Evolutionary conservation across 2,797 vertebrate genomes (phyloP).

Genomic region (Halcyon badia): DNA sequence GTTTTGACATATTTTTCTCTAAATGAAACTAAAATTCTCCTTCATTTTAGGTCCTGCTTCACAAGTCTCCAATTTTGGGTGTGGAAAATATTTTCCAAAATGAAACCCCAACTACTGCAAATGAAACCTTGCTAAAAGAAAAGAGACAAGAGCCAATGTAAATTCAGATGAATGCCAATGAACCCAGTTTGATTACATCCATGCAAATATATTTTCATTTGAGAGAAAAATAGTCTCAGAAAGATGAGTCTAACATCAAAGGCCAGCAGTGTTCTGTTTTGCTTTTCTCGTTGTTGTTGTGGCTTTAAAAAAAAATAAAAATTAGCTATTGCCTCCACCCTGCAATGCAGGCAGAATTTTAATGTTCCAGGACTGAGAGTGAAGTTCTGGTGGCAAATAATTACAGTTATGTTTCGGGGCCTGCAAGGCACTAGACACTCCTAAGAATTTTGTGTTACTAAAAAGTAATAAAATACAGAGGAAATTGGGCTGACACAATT

Average conservation of each 20-base stretch:
- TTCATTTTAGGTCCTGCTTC: neutral
- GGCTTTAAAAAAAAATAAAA: neutral
- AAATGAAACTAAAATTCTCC: neutral
- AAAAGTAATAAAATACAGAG: constrained; percentile 41
- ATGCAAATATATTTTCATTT: neutral
- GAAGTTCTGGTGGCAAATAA: neutral
- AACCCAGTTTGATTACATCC: neutral
- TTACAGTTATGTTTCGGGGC: neutral
- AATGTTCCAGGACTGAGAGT: neutral
- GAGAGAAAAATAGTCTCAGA: neutral
- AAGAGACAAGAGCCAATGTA: neutral
- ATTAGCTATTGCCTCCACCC: neutral
- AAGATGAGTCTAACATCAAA: neutral
- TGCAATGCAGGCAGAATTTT: neutral
- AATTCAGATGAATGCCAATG: neutral
- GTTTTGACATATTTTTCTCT: neutral
- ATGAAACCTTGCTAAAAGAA: neutral
- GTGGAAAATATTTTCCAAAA: neutral
- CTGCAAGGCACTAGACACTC: neutral
- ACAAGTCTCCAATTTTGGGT: neutral
- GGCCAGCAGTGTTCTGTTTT: neutral
- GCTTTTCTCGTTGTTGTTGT: neutral
- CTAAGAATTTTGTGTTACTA: neutral
- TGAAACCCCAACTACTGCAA: neutral
- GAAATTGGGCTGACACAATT: constrained; percentile 35